phyloP scores from a whole-genome alignment of 2,113 vertebrate genomes.

The Numenius arquata region DNA sequence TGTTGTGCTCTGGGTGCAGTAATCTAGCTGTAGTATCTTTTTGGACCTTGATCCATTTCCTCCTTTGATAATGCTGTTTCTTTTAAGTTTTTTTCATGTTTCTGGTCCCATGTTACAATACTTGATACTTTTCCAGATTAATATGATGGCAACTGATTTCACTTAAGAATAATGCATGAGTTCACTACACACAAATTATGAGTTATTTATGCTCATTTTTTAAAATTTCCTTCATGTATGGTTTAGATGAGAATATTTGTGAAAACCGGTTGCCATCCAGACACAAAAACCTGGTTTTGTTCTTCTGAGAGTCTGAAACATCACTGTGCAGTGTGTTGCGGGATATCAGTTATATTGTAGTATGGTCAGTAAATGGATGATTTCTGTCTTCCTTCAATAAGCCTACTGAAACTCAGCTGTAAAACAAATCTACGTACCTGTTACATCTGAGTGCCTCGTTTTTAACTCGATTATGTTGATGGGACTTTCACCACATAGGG shows the following conservation, averaged over 20 bases:
- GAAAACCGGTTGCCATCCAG: background rate
- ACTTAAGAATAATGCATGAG: background rate
- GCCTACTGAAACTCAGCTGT: background rate
- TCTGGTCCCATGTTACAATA: background rate
- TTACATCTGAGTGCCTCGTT: background rate
- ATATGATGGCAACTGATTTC: background rate
- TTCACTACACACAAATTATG: background rate
- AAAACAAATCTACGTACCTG: background rate
- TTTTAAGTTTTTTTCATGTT: background rate
- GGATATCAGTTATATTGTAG: background rate
- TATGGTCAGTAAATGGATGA: background rate
- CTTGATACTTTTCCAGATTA: background rate
- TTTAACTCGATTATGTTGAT: background rate
- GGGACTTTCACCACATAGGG: background rate
- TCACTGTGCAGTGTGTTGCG: background rate
- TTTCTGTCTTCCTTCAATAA: background rate
- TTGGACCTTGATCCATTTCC: background rate
- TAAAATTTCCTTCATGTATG: background rate
- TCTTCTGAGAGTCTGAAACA: background rate
- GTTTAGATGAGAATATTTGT: background rate
- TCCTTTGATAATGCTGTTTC: background rate
- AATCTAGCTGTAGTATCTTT: background rate
- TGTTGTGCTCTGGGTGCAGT: background rate
- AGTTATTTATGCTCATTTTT: background rate
- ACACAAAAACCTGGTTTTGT: background rate